A percentile compares a stretch with the other conserved stretches of the same genome.
Conservation (phyloP, 1,140 invertebrate genomes). For the Pararge aegeria region DNA sequence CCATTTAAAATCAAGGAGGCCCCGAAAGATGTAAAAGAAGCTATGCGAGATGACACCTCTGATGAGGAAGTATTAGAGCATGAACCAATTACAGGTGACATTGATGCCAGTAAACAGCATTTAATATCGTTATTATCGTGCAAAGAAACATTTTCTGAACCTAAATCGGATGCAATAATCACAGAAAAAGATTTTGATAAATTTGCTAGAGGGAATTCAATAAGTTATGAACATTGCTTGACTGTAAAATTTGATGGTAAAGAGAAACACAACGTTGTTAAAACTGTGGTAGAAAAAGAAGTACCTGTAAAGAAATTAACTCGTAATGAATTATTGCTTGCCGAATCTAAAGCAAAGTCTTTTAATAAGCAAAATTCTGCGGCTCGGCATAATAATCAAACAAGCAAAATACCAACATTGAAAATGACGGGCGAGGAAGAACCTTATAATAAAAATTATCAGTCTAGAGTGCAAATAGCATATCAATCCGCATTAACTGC, state of each 20-base stretch:
- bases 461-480: conserved; percentile 68
- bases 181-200: conserved; percentile 77
- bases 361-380: conserved; percentile 42
- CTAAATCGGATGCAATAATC: conserved; percentile 58
- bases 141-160: conserved; percentile 37
- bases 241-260: conserved; percentile 64
- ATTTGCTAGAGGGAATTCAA: conserved; percentile 71
- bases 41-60: conserved; percentile 43
- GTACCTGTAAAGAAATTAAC: conserved; percentile 46
- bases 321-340: conserved; percentile 50
- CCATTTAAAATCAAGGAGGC: conserved; percentile 44
- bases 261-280: conserved; percentile 56
- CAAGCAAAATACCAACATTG: conserved; percentile 40
- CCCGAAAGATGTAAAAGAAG: conserved; percentile 39
- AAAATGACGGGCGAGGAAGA: conserved; percentile 44
- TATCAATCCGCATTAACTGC: conserved; percentile 64
- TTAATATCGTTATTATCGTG: conserved; percentile 27
- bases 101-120: conserved; percentile 42
- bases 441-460: conserved; percentile 53
- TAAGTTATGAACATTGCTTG: conserved; percentile 63
- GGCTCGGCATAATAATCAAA: conserved; percentile 36
- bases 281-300: conserved; percentile 60
- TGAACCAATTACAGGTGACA: conserved; percentile 65
- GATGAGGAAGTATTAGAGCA: conserved; percentile 70
- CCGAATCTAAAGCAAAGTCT: conserved; percentile 50